Base-by-base conservation (phyloP, 2,888 invertebrate species). In the Taenaris catops region DNA sequence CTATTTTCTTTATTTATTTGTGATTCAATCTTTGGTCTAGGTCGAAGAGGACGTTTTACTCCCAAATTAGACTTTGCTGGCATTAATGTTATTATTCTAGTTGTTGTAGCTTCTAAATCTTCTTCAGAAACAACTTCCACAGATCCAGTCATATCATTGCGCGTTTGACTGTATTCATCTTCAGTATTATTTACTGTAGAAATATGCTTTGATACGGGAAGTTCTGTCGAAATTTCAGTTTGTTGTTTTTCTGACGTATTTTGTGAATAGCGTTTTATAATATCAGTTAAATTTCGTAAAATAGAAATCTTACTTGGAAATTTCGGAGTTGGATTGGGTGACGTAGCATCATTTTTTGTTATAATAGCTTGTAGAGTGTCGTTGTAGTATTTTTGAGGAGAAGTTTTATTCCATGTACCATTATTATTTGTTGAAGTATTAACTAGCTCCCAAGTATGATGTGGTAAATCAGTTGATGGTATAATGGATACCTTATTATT, bases 51-150 rank as follows among this genome's bases (percentile, higher is more conserved):
- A 44, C 93, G 81, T 37, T 91, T 91, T 2, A 94, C 88, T 0
- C 94, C 94, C 0, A 93, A 90, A 68, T 95, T 94, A 1, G 94
- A 95, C 58, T 94, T 92, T 0, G 91, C 94, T 1, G 95, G 95
- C 36, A 94, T 76, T 21, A 94, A 67, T 0, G 94, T 94, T 8
- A 87, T 79, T 6, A 86, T 66, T 41, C 57, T 64, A 7, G 73
- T 51, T 8, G 84, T 80, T 18, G 83, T 83, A n/a, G 64, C 61
- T 38, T 78, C 76, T 36, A 78, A 38, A 41, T 76, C 76, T 11
- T 81, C 84, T 35, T 84, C 83, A 5, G 69, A 63, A 8, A 83
- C 74, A n/a, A 83, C 73, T 64, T 84, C 84, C 17, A 84, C 83
- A 7, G 69, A 74, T 18, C 84, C 84, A 18, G 66, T 72, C 57